These are phyloP conservation scores for Dryococelus australis DNA, from an alignment of 2,888 invertebrate genomes.

Conservation along the genomic window DNA sequence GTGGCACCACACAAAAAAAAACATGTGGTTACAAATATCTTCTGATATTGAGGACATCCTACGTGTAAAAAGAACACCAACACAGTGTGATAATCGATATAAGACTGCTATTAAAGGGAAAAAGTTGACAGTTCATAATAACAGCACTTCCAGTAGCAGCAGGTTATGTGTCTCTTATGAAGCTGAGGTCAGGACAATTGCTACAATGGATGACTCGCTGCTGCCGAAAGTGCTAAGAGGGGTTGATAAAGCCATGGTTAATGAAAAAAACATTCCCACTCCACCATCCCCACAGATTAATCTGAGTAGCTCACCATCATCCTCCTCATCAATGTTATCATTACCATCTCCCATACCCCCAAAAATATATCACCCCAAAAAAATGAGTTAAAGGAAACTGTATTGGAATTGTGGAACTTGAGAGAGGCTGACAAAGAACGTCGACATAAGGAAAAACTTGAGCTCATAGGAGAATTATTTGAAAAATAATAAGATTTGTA, in stretches of 20 bases:
- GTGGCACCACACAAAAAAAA: background rate
- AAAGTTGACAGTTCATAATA: background rate
- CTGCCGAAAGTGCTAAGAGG: background rate
- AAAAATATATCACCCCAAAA: background rate
- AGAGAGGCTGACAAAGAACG: background rate
- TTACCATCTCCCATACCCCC: background rate
- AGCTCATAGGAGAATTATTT: background rate
- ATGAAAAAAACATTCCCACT: background rate
- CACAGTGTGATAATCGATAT: background rate
- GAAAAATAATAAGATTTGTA: background rate
- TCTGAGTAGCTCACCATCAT: background rate
- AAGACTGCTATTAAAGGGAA: background rate
- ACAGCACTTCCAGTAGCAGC: background rate
- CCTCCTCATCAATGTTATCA: background rate
- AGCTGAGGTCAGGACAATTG: background rate
- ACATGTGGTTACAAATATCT: background rate
- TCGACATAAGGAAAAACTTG: background rate
- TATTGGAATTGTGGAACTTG: background rate
- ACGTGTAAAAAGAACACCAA: background rate
- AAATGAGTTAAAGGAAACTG: background rate
- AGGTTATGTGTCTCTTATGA: background rate
- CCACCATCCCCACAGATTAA: background rate
- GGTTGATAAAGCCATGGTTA: background rate
- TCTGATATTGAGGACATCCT: background rate
- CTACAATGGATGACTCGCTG: background rate